Conservation (phyloP, 2,888 invertebrate species). For the Chaitophorus viminalis region DNA sequence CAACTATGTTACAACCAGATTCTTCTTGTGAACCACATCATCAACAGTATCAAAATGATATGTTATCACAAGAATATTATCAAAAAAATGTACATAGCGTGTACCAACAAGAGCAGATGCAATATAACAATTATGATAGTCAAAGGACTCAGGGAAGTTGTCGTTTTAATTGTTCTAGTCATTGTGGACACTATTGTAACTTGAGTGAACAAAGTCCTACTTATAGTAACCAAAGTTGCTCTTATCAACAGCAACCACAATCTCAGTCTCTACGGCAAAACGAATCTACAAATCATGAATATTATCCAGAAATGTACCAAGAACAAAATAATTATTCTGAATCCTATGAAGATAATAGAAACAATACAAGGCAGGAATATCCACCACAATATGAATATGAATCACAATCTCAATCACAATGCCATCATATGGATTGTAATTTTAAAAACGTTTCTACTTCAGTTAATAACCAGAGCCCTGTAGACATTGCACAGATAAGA, state of each 20-base stretch:
- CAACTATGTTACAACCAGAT: conserved; percentile 39
- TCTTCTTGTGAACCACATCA: conserved; percentile 51
- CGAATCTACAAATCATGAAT: conserved; percentile 48
- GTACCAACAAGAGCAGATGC: conserved; percentile 51
- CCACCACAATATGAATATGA: conserved; percentile 41
- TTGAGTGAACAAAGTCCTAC: conserved; percentile 34
- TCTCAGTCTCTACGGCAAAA: conserved; percentile 34
- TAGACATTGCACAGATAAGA: conserved; percentile 32
- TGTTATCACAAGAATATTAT: conserved; percentile 34
- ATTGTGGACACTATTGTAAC: conserved; percentile 55
- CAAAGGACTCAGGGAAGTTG: conserved; percentile 48
- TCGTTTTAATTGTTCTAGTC: conserved; percentile 60
- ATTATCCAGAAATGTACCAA: conserved; percentile 54
- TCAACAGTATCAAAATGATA: conserved; percentile 53
- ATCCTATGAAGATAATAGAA: conserved; percentile 21
- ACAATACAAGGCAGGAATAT: conserved; percentile 40
- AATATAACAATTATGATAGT: conserved; percentile 56
- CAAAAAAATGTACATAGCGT: conserved; percentile 40
- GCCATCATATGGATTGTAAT: conserved; percentile 54
- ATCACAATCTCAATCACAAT: conserved; percentile 42
- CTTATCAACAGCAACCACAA: conserved; percentile 54
- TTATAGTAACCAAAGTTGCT: conserved; percentile 53
- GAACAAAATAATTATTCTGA: conserved; percentile 50
- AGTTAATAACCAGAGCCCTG: conserved; percentile 33
- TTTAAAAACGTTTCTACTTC: conserved; percentile 23